Evolutionary conservation across 1,140 invertebrate genomes (phyloP).

Genomic region (Tribolium madens): DNA sequence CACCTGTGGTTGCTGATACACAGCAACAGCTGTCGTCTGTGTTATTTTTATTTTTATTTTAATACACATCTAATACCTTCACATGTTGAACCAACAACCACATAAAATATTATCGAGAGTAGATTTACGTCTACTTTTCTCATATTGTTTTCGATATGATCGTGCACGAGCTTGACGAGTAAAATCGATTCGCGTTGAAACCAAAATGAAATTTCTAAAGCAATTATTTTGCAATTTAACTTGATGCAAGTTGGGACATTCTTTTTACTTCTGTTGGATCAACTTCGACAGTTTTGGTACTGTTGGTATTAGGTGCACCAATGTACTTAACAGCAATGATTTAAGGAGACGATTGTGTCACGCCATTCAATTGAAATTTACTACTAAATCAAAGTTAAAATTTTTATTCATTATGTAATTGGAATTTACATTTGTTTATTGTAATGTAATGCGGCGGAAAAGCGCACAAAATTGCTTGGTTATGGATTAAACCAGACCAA

Average conservation of each 20-base stretch:
- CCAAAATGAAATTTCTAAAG: neutral
- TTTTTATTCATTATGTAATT: neutral
- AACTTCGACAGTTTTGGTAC: neutral
- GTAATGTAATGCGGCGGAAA: neutral
- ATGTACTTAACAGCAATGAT: neutral
- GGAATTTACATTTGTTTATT: neutral
- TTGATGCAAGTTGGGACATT: conserved; percentile 1
- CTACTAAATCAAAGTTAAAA: neutral
- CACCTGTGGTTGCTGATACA: conserved; percentile 45
- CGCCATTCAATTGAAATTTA: neutral
- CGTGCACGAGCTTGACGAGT: neutral
- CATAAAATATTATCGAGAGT: conserved; percentile 12
- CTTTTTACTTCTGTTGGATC: neutral
- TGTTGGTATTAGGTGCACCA: neutral
- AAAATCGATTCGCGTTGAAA: neutral
- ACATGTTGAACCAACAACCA: conserved; percentile 18
- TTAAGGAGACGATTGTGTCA: neutral
- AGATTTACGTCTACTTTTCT: neutral
- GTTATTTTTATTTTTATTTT: conserved; percentile 43
- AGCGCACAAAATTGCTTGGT: neutral
- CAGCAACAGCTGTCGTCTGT: conserved; percentile 45
- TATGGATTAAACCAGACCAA: neutral
- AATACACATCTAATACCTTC: conserved; percentile 30
- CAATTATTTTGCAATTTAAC: conserved; percentile 28
- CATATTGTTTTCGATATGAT: neutral